Evolutionary conservation across 1,140 invertebrate genomes (phyloP).

Genomic region (Metopolophium dirhodum): DNA sequence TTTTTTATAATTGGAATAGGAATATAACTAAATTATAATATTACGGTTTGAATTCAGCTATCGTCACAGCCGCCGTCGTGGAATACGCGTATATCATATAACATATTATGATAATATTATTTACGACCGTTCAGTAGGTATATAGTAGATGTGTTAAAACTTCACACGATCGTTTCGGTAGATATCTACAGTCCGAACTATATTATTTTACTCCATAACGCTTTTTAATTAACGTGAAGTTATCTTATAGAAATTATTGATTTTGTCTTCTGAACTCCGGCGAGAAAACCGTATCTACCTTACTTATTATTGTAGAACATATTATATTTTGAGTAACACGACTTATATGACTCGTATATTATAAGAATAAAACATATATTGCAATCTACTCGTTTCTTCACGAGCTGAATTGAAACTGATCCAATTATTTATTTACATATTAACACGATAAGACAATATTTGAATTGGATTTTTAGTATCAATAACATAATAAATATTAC

Average conservation of each 20-base stretch:
- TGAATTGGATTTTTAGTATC: too few relatives aligned
- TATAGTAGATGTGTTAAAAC: not conserved
- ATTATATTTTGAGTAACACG: not conserved
- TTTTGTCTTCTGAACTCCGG: not conserved
- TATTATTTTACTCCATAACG: not conserved
- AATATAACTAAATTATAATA: constrained; percentile 3
- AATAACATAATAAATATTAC: too few relatives aligned
- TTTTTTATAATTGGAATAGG: not conserved
- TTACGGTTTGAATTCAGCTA: not conserved
- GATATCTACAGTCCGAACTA: not conserved
- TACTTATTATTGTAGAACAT: too few relatives aligned
- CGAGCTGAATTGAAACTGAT: too few relatives aligned
- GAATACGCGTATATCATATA: not conserved
- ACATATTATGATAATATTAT: not conserved
- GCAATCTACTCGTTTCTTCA: not conserved
- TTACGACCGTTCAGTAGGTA: not conserved
- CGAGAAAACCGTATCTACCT: not conserved
- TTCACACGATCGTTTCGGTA: not conserved
- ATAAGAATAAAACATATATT: not conserved
- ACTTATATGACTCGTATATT: not conserved
- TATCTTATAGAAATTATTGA: not conserved
- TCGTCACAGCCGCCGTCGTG: not conserved
- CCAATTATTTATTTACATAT: too few relatives aligned
- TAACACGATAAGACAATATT: too few relatives aligned
- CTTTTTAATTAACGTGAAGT: not conserved